Conservation (phyloP, 2,113 vertebrate species). For the Mobula birostris region DNA sequence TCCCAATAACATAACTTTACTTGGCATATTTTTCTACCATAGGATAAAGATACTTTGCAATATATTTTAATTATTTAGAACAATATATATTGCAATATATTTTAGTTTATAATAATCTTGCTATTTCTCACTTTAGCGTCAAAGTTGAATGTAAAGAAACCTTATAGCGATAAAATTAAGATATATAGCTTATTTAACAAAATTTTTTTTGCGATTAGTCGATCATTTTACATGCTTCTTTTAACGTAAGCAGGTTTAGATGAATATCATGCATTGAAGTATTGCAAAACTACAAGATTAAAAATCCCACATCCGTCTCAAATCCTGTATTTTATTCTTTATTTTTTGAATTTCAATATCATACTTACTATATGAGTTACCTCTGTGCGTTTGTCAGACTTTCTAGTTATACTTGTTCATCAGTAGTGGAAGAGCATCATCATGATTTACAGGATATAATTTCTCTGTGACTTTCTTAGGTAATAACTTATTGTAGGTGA, state of each 20-base stretch:
- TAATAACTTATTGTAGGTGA: background rate
- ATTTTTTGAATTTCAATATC: background rate
- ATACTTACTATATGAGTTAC: background rate
- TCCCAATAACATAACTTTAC: background rate
- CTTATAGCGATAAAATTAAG: background rate
- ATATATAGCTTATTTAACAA: background rate
- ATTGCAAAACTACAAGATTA: background rate
- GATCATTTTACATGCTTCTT: conserved; percentile 14
- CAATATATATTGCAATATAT: conserved; percentile 12
- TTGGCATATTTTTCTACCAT: conserved; percentile 5
- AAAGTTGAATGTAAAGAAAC: background rate
- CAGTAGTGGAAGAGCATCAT: background rate
- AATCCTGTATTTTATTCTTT: background rate
- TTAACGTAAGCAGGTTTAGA: background rate
- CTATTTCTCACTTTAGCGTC: background rate
- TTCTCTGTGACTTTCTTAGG: background rate
- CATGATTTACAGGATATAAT: background rate
- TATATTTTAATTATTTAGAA: background rate
- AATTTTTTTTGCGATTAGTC: background rate
- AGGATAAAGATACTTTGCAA: conserved; percentile 23
- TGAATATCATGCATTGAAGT: background rate
- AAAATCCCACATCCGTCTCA: background rate
- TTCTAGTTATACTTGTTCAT: background rate
- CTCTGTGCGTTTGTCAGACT: background rate
- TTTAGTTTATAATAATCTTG: background rate